These are phyloP conservation scores for Illadopsis cleaveri DNA, from an alignment of 2,113 vertebrate species.

Conservation along the genomic window DNA sequence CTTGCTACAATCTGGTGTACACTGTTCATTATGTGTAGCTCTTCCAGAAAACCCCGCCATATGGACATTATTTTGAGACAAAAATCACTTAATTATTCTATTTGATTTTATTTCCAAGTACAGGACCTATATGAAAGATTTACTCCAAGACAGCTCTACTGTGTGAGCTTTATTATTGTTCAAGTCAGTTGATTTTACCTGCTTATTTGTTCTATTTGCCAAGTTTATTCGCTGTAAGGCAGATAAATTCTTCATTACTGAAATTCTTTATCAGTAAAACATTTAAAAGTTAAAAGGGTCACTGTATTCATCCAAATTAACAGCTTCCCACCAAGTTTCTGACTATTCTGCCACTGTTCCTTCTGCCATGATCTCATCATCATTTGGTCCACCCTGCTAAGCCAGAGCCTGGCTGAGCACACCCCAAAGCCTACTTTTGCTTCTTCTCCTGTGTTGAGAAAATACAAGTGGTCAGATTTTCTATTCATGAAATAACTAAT, in stretches of 20 bases:
- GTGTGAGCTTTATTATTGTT: not conserved
- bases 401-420: not conserved
- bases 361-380: not conserved
- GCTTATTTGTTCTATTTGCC: not conserved
- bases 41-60: not conserved
- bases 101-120: not conserved
- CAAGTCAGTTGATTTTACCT: not conserved
- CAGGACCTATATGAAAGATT: not conserved
- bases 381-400: not conserved
- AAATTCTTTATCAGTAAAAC: not conserved
- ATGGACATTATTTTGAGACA: constrained; percentile 16
- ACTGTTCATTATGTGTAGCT: not conserved
- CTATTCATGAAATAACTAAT: not conserved
- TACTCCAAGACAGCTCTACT: not conserved
- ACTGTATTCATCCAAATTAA: not conserved
- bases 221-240: not conserved
- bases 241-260: not conserved
- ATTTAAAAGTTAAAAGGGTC: not conserved
- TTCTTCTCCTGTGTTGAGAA: not conserved
- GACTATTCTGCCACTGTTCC: not conserved
- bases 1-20: not conserved
- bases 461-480: not conserved
- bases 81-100: not conserved
- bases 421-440: not conserved
- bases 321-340: not conserved